A percentile compares a stretch with the other conserved stretches of the same genome.
Conservation (phyloP, 23 tunicate species). For the Halocynthia roretzi region DNA sequence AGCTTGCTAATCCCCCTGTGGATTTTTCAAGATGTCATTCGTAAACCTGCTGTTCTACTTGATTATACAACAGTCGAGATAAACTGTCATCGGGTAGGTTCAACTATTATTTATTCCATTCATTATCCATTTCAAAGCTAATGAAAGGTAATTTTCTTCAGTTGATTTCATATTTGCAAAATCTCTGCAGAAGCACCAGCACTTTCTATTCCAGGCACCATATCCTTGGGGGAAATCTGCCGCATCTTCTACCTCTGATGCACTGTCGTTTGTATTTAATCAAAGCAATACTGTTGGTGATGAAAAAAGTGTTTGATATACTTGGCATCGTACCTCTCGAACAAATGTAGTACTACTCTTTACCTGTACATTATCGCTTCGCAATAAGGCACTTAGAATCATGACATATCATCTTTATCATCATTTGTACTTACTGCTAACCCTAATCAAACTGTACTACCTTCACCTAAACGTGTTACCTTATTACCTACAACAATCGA, state of each 20-base stretch:
- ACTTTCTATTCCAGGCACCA: constrained; percentile 37
- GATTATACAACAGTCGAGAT: background rate
- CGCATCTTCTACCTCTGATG: constrained; percentile 35
- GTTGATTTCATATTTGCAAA: constrained; percentile 27
- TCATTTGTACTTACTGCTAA: too few relatives aligned
- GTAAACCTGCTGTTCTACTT: background rate
- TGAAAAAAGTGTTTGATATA: constrained; percentile 13
- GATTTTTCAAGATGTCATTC: constrained; percentile 14
- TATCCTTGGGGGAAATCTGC: constrained; percentile 27
- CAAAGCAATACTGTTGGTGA: background rate
- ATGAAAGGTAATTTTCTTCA: background rate
- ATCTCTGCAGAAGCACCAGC: constrained; percentile 25
- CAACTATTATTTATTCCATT: background rate
- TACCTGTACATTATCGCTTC: too few relatives aligned
- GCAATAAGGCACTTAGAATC: too few relatives aligned
- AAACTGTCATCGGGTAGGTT: constrained; percentile 5
- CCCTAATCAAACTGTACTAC: too few relatives aligned
- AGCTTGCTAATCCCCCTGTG: constrained; percentile 18
- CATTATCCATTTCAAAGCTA: background rate
- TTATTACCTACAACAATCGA: too few relatives aligned
- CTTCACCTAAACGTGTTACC: too few relatives aligned
- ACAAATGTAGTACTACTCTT: constrained; percentile 13
- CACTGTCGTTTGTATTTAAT: constrained; percentile 33
- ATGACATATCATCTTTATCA: too few relatives aligned
- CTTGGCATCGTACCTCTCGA: constrained; percentile 16